These are phyloP conservation scores for Drosophila sordidapex DNA, from an alignment of 2,888 invertebrate species.

Conservation along the genomic window DNA sequence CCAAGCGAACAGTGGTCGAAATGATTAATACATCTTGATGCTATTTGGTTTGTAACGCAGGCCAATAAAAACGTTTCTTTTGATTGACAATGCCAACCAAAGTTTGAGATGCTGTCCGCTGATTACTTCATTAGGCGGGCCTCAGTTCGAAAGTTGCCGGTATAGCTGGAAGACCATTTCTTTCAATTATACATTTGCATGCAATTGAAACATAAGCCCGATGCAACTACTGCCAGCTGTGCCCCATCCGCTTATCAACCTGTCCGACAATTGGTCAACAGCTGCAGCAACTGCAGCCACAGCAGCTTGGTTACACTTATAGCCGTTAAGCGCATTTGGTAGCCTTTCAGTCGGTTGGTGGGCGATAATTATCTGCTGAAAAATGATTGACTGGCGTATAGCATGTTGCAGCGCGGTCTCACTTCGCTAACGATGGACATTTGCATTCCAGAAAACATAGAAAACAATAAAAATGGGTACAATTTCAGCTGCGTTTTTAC, in stretches of 20 bases:
- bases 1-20: constrained; percentile 55
- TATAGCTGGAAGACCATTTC: constrained; percentile 48
- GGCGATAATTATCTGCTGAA: constrained; percentile 76
- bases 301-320: constrained; percentile 18
- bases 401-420: constrained; percentile 45
- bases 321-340: constrained; percentile 41
- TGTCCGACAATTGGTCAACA: constrained; percentile 69
- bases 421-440: constrained; percentile 71
- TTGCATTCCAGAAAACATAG: constrained; percentile 41
- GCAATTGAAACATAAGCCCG: constrained; percentile 73
- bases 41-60: constrained; percentile 75
- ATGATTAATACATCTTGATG: constrained; percentile 81
- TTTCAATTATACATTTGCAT: constrained; percentile 80
- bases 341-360: constrained; percentile 54
- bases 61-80: constrained; percentile 76
- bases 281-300: constrained; percentile 19
- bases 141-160: constrained; percentile 45
- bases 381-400: constrained; percentile 68
- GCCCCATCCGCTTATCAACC: constrained; percentile 62
- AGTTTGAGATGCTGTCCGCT: constrained; percentile 70
- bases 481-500: constrained; percentile 55
- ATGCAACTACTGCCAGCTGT: constrained; percentile 34
- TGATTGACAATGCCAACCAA: constrained; percentile 75
- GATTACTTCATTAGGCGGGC: constrained; percentile 76
- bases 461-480: constrained; percentile 42